A percentile compares a stretch with the other conserved stretches of the same genome.
Evolutionary conservation across 2,888 invertebrate species (phyloP).

Genomic region (Blomia tropicalis): DNA sequence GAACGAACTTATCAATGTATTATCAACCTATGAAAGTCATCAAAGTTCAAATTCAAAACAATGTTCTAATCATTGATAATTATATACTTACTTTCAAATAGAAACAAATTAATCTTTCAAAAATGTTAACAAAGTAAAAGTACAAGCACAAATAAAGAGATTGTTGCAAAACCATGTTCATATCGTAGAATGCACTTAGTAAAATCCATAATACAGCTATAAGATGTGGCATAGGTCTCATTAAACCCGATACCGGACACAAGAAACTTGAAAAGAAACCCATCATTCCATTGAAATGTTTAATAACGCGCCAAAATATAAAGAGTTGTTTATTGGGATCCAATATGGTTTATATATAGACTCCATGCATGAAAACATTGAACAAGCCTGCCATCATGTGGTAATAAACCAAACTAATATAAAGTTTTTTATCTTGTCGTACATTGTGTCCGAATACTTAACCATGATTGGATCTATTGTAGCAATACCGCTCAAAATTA

Average conservation of each 20-base stretch:
- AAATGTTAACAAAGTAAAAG: not conserved
- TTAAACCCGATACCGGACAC: not conserved
- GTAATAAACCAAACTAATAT: no score
- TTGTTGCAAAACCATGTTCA: not conserved
- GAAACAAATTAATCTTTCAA: not conserved
- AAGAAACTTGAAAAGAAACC: no score
- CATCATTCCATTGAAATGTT: no score
- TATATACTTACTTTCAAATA: not conserved
- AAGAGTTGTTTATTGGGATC: no score
- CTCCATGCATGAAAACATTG: no score
- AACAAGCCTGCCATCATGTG: no score
- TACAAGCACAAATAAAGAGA: not conserved
- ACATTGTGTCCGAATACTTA: no score
- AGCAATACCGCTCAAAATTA: no score
- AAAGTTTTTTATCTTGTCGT: no score
- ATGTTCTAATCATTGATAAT: not conserved
- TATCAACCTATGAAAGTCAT: not conserved
- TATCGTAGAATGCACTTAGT: not conserved
- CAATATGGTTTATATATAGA: no score
- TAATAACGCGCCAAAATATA: no score
- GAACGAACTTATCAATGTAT: not conserved
- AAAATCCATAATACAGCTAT: conserved; percentile 1
- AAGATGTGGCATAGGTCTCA: not conserved
- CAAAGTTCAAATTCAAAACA: not conserved
- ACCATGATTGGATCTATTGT: no score